Percentiles rank a stretch among this genome's conserved stretches.
Conservation (phyloP, 2,797 vertebrate genomes). For the Tolypeutes matacus region DNA sequence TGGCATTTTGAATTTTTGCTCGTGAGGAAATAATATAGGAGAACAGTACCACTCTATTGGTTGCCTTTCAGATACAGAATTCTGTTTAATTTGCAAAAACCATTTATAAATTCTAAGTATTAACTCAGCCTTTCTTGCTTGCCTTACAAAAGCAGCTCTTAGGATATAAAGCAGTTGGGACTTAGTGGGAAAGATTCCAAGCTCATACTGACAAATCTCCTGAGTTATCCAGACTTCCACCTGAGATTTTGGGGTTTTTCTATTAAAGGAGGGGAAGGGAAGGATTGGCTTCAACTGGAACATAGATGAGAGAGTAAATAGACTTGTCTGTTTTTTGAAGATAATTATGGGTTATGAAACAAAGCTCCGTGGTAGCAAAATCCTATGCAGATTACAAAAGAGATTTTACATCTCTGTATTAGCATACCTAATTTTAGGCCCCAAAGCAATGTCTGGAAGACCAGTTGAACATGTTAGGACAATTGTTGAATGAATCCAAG, state of each 20-base stretch:
- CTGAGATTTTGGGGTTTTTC: slow-evolving; percentile 78
- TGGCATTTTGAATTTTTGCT: slow-evolving; percentile 72
- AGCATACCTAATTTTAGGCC: slow-evolving; percentile 75
- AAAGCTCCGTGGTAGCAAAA: slow-evolving; percentile 75
- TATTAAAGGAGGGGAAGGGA: slow-evolving; percentile 50
- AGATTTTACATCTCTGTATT: slow-evolving; percentile 57
- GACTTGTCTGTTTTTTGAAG: slow-evolving; percentile 81
- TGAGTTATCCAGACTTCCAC: slow-evolving; percentile 72
- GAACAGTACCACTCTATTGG: slow-evolving; percentile 56
- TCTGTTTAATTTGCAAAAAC: slow-evolving; percentile 78
- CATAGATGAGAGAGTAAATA: slow-evolving; percentile 76
- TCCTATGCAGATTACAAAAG: slow-evolving; percentile 76
- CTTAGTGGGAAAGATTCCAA: slow-evolving; percentile 69
- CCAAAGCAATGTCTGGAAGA: slow-evolving; percentile 73
- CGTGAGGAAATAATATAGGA: slow-evolving; percentile 67
- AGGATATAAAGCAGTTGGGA: slow-evolving; percentile 71
- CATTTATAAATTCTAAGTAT: slow-evolving; percentile 76
- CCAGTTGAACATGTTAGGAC: slow-evolving; percentile 57
- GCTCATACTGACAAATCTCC: slow-evolving; percentile 51
- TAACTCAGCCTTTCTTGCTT: slow-evolving; percentile 65
- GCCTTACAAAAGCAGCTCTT: slow-evolving; percentile 74
- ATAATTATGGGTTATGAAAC: slow-evolving; percentile 80
- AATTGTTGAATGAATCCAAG: slow-evolving; percentile 59
- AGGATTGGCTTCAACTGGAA: slow-evolving; percentile 50
- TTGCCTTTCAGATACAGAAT: slow-evolving; percentile 72